Base-by-base conservation (phyloP, 2,888 invertebrate species). In the Metallyticus violacea region DNA sequence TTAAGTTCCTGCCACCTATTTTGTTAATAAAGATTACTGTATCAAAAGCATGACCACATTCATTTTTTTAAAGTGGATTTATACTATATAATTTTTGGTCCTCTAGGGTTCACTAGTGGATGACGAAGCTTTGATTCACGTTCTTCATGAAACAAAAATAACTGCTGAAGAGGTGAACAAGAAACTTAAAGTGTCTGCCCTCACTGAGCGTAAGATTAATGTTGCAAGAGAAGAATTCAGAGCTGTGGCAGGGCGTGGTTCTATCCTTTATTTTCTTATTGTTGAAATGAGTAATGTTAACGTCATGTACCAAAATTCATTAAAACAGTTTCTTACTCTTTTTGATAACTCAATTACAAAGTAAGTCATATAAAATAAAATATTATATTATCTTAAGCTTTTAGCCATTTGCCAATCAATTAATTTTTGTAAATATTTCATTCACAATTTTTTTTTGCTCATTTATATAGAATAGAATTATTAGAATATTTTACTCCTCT, bases 231-330 rank as follows among this genome's bases (percentile, higher is more conserved):
- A 99, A 92, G 99, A 99, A 91, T 99, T 98, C 91, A 94, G 99
- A 89, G 97, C 98, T 0, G 99, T 99, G 0, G 99, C 99, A 2
- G 97, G 97, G 0, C 94, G 99, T 89, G 99, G 99, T 25, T 98
- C 98, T 0, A 98, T 99, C 86, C 92, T 99, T 1, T 99, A 99
- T 91, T 99, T 99, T 91, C 93, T 99, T 78, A 98, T 99, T 88
- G 98, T 99, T 0, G 99, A 99, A 93, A 98, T 99, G 98, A 97
- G 97, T 90, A 96, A 97, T 90, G 98, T 99, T 0, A 99, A 98
- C 91, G 94, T 96, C 7, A 99, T 99, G 99, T 99, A 99, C 91
- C 99, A 99, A 92, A 99, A 98, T 89, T 98, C 99, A 0, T 92
- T 99, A 84, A 97, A 97, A 90, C 99, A 99, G 91, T 99, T 99